phyloP scores from a whole-genome alignment of 1,140 invertebrate species.

The Metopolophium dirhodum region DNA sequence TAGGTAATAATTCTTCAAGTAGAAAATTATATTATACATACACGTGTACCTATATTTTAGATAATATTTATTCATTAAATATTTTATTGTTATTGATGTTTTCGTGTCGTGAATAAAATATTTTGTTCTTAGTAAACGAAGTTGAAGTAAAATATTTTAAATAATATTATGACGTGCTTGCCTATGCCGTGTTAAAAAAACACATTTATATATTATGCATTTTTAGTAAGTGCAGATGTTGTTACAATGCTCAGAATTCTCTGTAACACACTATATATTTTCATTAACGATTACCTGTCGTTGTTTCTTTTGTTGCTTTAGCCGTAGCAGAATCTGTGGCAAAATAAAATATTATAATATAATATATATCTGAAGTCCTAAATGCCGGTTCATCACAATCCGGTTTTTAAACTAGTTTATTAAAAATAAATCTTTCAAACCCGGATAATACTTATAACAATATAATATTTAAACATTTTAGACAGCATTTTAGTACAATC shows the following conservation, averaged over 20 bases:
- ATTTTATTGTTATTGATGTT: neutral
- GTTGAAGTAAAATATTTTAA: neutral
- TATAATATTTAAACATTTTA: neutral
- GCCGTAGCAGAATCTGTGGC: neutral
- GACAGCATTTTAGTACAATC: neutral
- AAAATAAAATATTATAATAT: neutral
- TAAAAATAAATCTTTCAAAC: neutral
- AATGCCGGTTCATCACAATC: neutral
- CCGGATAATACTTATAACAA: neutral
- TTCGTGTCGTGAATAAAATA: neutral
- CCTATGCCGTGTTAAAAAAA: neutral
- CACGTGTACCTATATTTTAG: neutral
- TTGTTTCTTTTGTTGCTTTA: neutral
- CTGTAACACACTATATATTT: neutral
- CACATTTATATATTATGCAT: neutral
- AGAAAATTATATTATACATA: neutral
- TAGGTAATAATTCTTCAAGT: neutral
- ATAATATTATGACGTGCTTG: neutral
- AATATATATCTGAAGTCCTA: neutral
- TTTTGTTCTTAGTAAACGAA: neutral
- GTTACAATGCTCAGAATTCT: neutral
- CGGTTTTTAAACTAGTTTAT: slow-evolving; percentile 30
- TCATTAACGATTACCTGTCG: neutral
- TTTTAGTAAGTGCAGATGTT: neutral
- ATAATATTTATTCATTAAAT: neutral